phyloP scores from a whole-genome alignment of 2,888 invertebrate genomes.

The Ennomos fuscantarius region DNA sequence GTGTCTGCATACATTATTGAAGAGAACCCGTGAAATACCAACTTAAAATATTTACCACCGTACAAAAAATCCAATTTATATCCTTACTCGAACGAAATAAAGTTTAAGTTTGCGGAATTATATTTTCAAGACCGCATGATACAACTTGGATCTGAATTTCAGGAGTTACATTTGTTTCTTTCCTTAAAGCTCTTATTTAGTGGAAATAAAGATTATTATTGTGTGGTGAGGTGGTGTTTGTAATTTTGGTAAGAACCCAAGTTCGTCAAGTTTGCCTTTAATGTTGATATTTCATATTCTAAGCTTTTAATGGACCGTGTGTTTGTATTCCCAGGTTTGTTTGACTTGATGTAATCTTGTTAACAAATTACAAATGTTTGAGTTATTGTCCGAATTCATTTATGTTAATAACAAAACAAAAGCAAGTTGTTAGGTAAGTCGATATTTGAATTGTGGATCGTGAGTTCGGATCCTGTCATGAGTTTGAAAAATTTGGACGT shows the following conservation, averaged over 20 bases:
- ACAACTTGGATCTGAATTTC: background rate
- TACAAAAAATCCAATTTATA: constrained; percentile 36
- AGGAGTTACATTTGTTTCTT: background rate
- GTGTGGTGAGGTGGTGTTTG: background rate
- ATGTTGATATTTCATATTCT: constrained; percentile 62
- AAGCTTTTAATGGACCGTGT: constrained; percentile 55
- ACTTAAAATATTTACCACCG: background rate
- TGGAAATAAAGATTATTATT: constrained; percentile 1
- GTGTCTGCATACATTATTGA: constrained; percentile 65
- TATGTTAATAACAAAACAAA: constrained; percentile 8
- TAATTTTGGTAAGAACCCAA: constrained; percentile 35
- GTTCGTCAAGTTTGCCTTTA: constrained; percentile 55
- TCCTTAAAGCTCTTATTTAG: background rate
- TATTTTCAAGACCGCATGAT: background rate
- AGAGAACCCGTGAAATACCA: constrained; percentile 53
- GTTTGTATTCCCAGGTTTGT: constrained; percentile 49
- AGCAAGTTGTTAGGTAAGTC: too few relatives aligned
- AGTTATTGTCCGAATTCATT: constrained; percentile 40
- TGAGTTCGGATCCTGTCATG: too few relatives aligned
- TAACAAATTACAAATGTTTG: constrained; percentile 45
- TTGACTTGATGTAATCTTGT: constrained; percentile 43
- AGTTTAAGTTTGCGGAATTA: background rate
- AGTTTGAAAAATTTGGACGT: too few relatives aligned
- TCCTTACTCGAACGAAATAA: constrained; percentile 2
- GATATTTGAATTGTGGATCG: too few relatives aligned